Conservation (phyloP, 2,888 invertebrate species). For the Gerosis bhagava region DNA sequence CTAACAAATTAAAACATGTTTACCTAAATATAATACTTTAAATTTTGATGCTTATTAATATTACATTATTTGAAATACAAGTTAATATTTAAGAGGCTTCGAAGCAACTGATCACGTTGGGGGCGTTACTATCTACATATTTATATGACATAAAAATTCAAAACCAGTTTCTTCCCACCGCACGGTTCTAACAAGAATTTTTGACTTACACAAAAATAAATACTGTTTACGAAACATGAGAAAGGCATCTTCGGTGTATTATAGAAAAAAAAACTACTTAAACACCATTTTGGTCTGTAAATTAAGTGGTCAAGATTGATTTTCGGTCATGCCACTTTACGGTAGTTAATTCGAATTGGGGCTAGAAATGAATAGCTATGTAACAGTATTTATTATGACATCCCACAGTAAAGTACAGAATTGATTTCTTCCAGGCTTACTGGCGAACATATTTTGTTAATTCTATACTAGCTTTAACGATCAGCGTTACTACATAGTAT, state of each 20-base stretch:
- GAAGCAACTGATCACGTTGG: slow-evolving; percentile 62
- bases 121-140: slow-evolving; percentile 74
- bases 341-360: slow-evolving; percentile 58
- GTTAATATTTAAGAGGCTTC: slow-evolving; percentile 55
- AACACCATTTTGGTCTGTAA: slow-evolving; percentile 53
- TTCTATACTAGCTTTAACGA: slow-evolving; percentile 44
- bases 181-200: slow-evolving; percentile 77
- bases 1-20: too few relatives aligned
- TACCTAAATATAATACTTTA: too few relatives aligned
- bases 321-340: slow-evolving; percentile 46
- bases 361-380: slow-evolving; percentile 62
- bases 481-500: too few relatives aligned
- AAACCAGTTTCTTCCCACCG: slow-evolving; percentile 71
- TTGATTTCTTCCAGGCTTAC: slow-evolving; percentile 70
- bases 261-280: slow-evolving; percentile 40
- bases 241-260: slow-evolving; percentile 64
- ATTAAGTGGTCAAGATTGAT: slow-evolving; percentile 51
- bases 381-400: slow-evolving; percentile 77
- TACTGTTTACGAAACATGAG: slow-evolving; percentile 76
- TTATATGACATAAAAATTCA: slow-evolving; percentile 67
- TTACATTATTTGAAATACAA: slow-evolving; percentile 52
- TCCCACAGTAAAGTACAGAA: slow-evolving; percentile 74
- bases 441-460: slow-evolving; percentile 61
- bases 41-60: slow-evolving; percentile 45
- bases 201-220: slow-evolving; percentile 77